Base-by-base conservation (phyloP, 2,113 vertebrate species). In the Chascanopsetta lugubris region DNA sequence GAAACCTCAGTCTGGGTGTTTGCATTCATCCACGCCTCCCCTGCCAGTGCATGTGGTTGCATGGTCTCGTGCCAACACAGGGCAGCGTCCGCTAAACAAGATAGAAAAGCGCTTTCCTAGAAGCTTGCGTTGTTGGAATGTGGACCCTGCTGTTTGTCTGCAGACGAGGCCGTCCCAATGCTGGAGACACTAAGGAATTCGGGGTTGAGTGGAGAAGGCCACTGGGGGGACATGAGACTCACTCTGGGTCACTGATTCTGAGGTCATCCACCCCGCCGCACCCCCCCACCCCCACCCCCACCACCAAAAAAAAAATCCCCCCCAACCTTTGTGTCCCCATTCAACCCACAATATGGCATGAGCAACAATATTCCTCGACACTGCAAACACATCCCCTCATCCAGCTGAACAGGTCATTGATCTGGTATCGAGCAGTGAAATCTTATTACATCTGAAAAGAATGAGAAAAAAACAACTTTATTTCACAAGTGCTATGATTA, bases 161-260 rank as follows among this genome's bases (percentile, higher is more conserved):
- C 63, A 61, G 65, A 54, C 60, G 55, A 75, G 58, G 60, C 60
- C 48, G 70, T 65, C 75, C 81, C 40, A 59, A 58, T 67, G 72
- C 42, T 45, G 6, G 67, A 86, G 80, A 89, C 78, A 38, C 62
- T 72, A 38, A 80, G 89, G 90, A 90, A 90, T 91, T 82, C 80
- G 66, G 77, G 73, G 50, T 85, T 32, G 69, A 79, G 69, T 26
- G 32, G 70, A 71, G 69, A 40, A 70, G 63, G 77, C 61, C 76
- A 78, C 72, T 60, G 24, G 82, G 74, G 74, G 74, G 80, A 84
- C 75, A 79, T 76, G 79, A 72, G 75, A 80, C 79, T 89, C 56
- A 57, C 83, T 87, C 71, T 86, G 72, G 90, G 90, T 91, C 90
- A 91, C 78, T 90, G 89, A 85, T 54, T 89, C 77, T 61, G 72